Evolutionary conservation across 2,888 invertebrate species (phyloP), one percentile per base, ranked within the genome.

Genomic region (Drosophila paucipuncta): DNA sequence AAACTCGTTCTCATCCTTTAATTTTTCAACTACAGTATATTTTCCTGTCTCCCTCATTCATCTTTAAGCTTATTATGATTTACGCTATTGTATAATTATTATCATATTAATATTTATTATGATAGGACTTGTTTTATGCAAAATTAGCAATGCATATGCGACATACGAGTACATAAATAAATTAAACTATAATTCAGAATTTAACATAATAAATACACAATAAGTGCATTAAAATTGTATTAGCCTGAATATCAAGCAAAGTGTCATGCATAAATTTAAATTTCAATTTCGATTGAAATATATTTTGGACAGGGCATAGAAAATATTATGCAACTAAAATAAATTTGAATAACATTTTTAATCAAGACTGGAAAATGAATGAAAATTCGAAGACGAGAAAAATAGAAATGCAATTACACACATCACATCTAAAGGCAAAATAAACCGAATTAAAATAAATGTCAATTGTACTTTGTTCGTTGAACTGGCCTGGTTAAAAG

Each of bases 361-460:
- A 57, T 22, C n/a, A 16, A 47, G 7, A 16, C 7, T 2, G 16
- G 22, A 9, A 25, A 13, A 37, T 11, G 22, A 41, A 37, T 11
- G 1, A 9, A 41, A 41, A 41, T 10, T 25, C 16, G 47, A 47
- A 18, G 43, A n/a, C 16, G 39, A 31, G 60, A 58, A 37, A 35
- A 68, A 41, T 22, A 49, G 13, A 33, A 52, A 52, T 55, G 37
- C 31, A 47, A 67, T 60, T 69, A 47, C 41, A 53, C 61, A 73
- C 37, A 43, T 61, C 52, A 55, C 57, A 75, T 62, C 60, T 31
- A 62, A 68, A 60, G 64, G 63, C 64, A 64, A 71, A 73, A 73
- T 69, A 70, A 75, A 74, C 9, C 37, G 63, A 64, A 62, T 68
- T 66, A 65, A 77, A 87, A 80, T 77, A 68, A 85, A 71, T 73